Evolutionary conservation across 2,888 invertebrate genomes (phyloP), one percentile per base, ranked within the genome.

Genomic region (Noctua janthe): DNA sequence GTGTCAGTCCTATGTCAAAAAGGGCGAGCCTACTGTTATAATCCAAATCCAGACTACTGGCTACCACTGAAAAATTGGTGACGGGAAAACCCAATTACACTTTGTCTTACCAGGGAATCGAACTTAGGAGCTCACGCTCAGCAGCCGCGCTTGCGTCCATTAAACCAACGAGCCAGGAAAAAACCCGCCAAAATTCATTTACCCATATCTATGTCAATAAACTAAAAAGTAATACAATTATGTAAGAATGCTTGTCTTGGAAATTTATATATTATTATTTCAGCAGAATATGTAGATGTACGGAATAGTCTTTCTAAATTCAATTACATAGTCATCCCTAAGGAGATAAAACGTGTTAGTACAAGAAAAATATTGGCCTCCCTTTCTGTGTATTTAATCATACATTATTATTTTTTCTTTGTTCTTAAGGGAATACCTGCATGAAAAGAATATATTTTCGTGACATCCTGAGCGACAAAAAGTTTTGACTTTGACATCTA

Each of bases 281-380:
- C 13, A 71, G 49, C 20, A 62, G 29, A 74, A 76, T 73, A 74
- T 23, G 51, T 73, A 71, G 43, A 78, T 73, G 54, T 72, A 72
- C 59, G 78, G 47, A 76, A 79, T 74, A 77, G 59, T 78, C 71
- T 87, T 66, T 66, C 59, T 43, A 76, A 77, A 85, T 87, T 77
- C 77, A 83, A 87, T 87, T 85, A 85, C 64, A 56, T 75, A 78
- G 69, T 64, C 66, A 74, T 87, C 85, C 74, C 85, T 29, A 64
- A 70, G 81, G 81, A 87, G 51, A 80, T 74, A 76, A 64, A 79
- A 76, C 62, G 75, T 76, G 72, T 76, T 67, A 54, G 51, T 69
- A 70, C 49, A 72, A 66, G 66, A 71, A 71, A 76, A 64, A 80
- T 78, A 78, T 85, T 66, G 81, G 69, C 74, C 39, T 74, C 76